Base-by-base conservation (phyloP, 2,888 invertebrate species). In the Dicyrtomina minuta region DNA sequence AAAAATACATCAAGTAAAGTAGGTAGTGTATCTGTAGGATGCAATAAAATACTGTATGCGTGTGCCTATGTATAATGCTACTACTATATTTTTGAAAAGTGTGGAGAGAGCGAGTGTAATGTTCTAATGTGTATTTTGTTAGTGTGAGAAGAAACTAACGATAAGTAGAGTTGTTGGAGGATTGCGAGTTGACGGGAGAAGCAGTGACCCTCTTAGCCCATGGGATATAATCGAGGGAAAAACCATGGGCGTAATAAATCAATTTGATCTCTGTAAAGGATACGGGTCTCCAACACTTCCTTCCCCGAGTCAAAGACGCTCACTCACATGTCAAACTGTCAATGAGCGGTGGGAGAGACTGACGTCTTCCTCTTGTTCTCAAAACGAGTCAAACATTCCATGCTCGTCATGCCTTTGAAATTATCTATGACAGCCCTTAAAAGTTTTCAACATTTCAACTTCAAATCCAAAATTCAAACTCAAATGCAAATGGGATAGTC, bases 211-310 rank as follows among this genome's bases (percentile, higher is more conserved):
- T 55, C 55, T 55, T 51, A 51, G 51, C 22, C 51, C 51, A 51
- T 51, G 51, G 33, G 33, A 33, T 33, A 33, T 33, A 33, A 33
- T 33, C 33, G 33, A 33, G 33, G 51, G 51, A 51, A 51, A n/a
- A 51, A 20, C 20, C 51, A 64, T 51, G 64, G 51, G 51, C 24
- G 60, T 60, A 60, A 67, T 67, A 49, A 67, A 67, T 67, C 67
- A 67, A 67, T 51, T 67, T 67, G 59, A 67, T 67, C 58, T 49
- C 41, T 51, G 8, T 5, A 49, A 46, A 58, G 49, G 44, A 61
- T 44, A 44, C 44, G 67, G 58, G 46, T 53, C 33, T 55, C 46
- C 67, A 64, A 39, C 60, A 60, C 43, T 62, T 70, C 60, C 46
- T 62, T 56, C 33, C 64, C 41, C 12, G 5, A n/a, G 49, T 15